Percentiles rank a stretch among this genome's conserved stretches.
Evolutionary conservation across 2,797 vertebrate species (phyloP).

Genomic region (Tapera naevia): DNA sequence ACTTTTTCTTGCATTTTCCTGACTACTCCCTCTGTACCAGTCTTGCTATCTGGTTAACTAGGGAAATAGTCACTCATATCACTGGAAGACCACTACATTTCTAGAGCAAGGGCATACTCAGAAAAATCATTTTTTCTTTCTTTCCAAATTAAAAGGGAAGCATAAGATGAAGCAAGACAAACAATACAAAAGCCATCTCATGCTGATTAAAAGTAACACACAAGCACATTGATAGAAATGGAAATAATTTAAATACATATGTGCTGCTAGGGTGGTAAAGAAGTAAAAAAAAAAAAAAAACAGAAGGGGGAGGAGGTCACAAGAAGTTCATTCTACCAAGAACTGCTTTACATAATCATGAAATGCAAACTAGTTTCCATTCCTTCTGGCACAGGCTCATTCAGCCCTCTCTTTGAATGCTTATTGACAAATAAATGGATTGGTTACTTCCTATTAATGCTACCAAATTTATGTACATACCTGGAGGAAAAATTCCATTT

Average conservation of each 20-base stretch:
- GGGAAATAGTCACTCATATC: not conserved
- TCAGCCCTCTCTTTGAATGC: slow-evolving; percentile 53
- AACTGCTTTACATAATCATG: slow-evolving; percentile 63
- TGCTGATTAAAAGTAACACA: not conserved
- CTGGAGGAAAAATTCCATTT: slow-evolving; percentile 69
- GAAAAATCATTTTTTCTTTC: not conserved
- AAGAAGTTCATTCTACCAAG: slow-evolving; percentile 53
- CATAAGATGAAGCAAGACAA: not conserved
- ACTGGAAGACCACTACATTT: not conserved
- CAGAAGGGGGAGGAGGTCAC: not conserved
- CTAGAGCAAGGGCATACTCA: not conserved
- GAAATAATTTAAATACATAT: slow-evolving; percentile 23
- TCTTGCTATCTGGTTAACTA: not conserved
- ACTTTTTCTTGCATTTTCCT: not conserved
- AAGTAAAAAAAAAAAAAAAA: not conserved
- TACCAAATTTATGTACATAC: slow-evolving; percentile 69
- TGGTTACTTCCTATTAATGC: slow-evolving; percentile 64
- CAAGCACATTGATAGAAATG: slow-evolving; percentile 4
- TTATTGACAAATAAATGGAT: slow-evolving; percentile 75
- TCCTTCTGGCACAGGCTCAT: slow-evolving; percentile 61
- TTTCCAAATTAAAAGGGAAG: not conserved
- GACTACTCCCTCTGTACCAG: not conserved
- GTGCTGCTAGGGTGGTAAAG: not conserved
- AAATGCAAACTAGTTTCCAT: slow-evolving; percentile 66
- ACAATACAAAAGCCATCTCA: not conserved